A percentile compares a stretch with the other conserved stretches of the same genome.
Conservation (phyloP, 2,888 invertebrate genomes). For the Unio delphinus region DNA sequence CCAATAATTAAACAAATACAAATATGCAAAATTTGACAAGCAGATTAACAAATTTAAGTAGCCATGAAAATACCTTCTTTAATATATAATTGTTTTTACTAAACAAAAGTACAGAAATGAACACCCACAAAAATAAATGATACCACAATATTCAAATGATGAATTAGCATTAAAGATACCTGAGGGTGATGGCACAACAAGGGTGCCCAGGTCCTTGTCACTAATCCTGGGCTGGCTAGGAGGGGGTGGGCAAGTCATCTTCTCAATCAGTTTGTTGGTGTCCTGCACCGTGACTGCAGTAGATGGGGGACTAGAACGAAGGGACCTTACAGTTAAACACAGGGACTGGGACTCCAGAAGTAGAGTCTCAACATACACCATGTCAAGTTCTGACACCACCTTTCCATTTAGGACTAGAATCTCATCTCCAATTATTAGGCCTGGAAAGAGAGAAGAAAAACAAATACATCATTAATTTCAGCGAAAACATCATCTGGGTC, state of each 20-base stretch:
- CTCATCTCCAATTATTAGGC: constrained; percentile 97
- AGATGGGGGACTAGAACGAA: constrained; percentile 79
- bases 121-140: no score
- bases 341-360: constrained; percentile 94
- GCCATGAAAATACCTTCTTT: no score
- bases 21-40: no score
- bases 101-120: no score
- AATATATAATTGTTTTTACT: no score
- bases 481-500: no score
- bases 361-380: constrained; percentile 98
- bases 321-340: constrained; percentile 97
- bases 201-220: constrained; percentile 89
- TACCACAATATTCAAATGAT: no score
- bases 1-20: no score
- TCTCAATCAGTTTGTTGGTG: constrained; percentile 96
- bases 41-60: no score
- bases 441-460: constrained; percentile 73
- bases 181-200: constrained; percentile 95
- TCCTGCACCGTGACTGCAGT: constrained; percentile 77
- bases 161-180: constrained; percentile 25
- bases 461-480: no score
- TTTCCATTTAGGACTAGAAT: constrained; percentile 99
- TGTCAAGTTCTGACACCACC: constrained; percentile 97
- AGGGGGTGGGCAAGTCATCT: constrained; percentile 95
- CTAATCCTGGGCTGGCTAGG: constrained; percentile 80